Conservation (phyloP, 1,140 invertebrate genomes). For the Lucilia sericata region DNA sequence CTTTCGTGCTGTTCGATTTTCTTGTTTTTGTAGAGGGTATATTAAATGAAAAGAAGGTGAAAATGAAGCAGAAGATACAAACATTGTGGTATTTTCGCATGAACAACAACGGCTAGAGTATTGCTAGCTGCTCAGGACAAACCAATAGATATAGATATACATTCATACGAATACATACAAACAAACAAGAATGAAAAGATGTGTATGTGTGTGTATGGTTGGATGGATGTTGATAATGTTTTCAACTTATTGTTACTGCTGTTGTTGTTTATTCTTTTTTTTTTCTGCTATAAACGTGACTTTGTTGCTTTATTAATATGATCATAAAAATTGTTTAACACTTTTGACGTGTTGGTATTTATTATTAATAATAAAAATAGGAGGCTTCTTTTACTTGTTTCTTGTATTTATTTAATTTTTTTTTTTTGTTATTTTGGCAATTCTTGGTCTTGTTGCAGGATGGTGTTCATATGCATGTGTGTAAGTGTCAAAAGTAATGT, state of each 20-base stretch:
- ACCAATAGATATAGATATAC: background rate
- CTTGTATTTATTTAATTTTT: too few relatives aligned
- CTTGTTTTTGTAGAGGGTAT: too few relatives aligned
- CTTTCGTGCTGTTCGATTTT: background rate
- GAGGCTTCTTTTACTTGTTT: background rate
- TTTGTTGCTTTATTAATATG: conserved; percentile 47
- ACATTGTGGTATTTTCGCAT: too few relatives aligned
- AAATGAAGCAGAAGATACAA: too few relatives aligned
- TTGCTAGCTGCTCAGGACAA: background rate
- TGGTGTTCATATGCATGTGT: background rate
- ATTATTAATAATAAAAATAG: conserved; percentile 47
- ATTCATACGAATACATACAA: too few relatives aligned
- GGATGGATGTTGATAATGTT: background rate
- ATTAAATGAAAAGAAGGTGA: too few relatives aligned
- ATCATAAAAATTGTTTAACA: conserved; percentile 47
- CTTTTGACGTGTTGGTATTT: conserved; percentile 47
- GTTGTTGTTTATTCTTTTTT: conserved; percentile 5
- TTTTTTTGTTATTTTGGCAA: background rate
- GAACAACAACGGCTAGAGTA: background rate
- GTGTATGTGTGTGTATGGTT: background rate
- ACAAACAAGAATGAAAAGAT: background rate
- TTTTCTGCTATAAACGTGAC: conserved; percentile 39
- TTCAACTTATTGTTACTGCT: background rate
- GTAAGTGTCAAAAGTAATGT: background rate
- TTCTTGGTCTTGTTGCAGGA: background rate